Evolutionary conservation across 2,888 invertebrate species (phyloP).

Genomic region (Parnassius glacialis): DNA sequence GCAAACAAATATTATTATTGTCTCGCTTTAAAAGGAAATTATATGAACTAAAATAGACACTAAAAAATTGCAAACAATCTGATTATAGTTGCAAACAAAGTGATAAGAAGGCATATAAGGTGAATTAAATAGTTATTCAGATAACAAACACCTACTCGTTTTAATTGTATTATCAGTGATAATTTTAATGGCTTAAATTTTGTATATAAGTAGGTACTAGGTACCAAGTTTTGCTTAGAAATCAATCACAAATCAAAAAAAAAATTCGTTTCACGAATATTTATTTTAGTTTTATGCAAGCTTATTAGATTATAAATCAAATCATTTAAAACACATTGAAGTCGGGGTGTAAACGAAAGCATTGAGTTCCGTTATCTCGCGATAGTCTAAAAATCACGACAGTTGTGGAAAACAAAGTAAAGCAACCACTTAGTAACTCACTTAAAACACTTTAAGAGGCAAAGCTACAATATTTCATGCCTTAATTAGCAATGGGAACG

Average conservation of each 20-base stretch:
- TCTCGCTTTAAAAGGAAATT: no score
- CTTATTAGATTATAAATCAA: background rate
- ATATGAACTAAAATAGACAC: background rate
- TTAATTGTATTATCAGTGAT: background rate
- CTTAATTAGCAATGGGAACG: background rate
- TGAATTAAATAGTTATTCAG: slow-evolving; percentile 1
- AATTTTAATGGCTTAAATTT: background rate
- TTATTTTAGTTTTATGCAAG: background rate
- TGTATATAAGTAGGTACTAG: background rate
- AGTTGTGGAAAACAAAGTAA: background rate
- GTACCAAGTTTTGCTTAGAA: no score
- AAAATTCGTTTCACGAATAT: background rate
- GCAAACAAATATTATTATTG: no score
- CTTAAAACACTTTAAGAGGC: background rate
- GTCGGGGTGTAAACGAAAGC: background rate
- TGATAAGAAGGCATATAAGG: background rate
- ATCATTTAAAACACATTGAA: background rate
- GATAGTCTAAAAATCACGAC: background rate
- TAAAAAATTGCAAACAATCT: background rate
- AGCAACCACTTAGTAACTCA: background rate
- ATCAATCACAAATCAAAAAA: background rate
- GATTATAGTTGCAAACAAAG: background rate
- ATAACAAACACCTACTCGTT: slow-evolving; percentile 9
- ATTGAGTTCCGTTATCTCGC: background rate
- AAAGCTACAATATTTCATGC: slow-evolving; percentile 13